phyloP scores from a whole-genome alignment of 2,797 vertebrate species.

The Chanos chanos region DNA sequence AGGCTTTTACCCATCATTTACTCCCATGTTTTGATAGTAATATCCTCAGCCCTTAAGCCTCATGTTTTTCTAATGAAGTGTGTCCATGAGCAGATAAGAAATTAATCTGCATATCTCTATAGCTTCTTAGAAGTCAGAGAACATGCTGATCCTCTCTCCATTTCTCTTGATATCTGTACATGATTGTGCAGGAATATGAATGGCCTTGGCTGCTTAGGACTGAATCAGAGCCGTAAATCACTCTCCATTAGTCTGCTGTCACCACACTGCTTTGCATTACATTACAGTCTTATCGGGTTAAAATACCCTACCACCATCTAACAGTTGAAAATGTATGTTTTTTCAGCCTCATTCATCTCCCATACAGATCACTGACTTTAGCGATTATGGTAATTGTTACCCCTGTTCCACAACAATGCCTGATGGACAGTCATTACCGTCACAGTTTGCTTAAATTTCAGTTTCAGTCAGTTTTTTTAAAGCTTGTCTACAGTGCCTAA shows the following conservation, averaged over 20 bases:
- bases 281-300: slow-evolving; percentile 53
- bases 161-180: slow-evolving; percentile 30
- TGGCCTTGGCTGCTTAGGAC: slow-evolving; percentile 22
- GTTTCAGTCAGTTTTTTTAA: too few relatives aligned
- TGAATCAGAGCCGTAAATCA: slow-evolving; percentile 57
- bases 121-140: too few relatives aligned
- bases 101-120: too few relatives aligned
- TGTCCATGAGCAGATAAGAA: too few relatives aligned
- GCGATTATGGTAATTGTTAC: not conserved
- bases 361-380: slow-evolving; percentile 3
- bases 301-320: slow-evolving; percentile 37
- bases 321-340: slow-evolving; percentile 40
- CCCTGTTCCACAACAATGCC: not conserved
- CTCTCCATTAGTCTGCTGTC: slow-evolving; percentile 49
- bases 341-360: slow-evolving; percentile 22
- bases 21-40: too few relatives aligned
- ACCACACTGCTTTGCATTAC: slow-evolving; percentile 45
- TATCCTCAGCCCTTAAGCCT: too few relatives aligned
- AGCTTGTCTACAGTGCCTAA: too few relatives aligned
- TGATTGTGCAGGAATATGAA: slow-evolving; percentile 43
- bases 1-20: too few relatives aligned
- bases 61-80: too few relatives aligned
- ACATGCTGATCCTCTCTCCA: too few relatives aligned
- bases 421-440: too few relatives aligned
- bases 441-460: too few relatives aligned